phyloP scores from a whole-genome alignment of 2,797 vertebrate genomes.

The Lepilemur ruficaudatus region DNA sequence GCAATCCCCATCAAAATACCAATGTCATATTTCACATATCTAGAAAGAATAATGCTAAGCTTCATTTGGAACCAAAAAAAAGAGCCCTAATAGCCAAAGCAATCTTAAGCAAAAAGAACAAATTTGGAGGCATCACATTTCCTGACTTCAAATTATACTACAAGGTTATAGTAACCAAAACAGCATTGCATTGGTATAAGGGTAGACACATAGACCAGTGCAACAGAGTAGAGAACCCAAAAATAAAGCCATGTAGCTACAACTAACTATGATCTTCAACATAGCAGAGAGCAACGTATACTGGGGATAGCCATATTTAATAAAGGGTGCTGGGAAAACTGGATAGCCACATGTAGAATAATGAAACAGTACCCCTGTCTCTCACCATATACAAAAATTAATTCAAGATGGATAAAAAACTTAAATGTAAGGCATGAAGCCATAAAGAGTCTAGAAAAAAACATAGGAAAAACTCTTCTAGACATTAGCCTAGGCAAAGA shows the following conservation, averaged over 20 bases:
- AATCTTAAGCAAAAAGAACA: background rate
- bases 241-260: no score
- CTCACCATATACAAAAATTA: background rate
- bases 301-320: no score
- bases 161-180: background rate
- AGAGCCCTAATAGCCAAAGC: background rate
- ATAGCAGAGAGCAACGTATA: no score
- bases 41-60: background rate
- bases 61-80: background rate
- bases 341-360: background rate
- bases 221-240: no score
- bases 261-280: no score
- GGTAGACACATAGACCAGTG: background rate
- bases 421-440: background rate
- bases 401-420: background rate
- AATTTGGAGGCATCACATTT: background rate
- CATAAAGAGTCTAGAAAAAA: background rate
- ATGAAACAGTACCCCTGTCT: background rate
- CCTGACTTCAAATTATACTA: background rate
- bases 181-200: background rate
- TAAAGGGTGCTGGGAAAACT: no score
- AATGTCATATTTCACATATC: background rate
- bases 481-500: background rate
- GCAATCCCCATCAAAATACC: no score
- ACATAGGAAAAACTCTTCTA: background rate